Base-by-base conservation (phyloP, 1,140 invertebrate species). In the Telenomus remus region DNA sequence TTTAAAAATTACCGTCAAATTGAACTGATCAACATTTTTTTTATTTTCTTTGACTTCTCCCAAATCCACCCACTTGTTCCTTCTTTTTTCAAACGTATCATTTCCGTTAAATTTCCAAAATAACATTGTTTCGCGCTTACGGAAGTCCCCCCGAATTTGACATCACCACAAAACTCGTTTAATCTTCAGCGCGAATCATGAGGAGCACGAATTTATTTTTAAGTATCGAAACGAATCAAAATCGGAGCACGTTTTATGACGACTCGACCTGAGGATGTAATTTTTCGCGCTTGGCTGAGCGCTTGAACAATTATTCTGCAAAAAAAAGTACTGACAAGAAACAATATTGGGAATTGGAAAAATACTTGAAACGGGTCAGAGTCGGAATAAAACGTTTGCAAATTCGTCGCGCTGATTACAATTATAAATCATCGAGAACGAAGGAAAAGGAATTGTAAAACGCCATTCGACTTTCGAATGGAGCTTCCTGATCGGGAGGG, bases 161-260 rank as follows among this genome's bases (percentile, higher is more conserved):
- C n/a, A n/a, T n/a, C n/a, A n/a, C n/a, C 54, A 69, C 77, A 69
- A 82, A 84, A 83, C 81, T 84, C 78, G 79, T 84, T 82, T 82
- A 84, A 84, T 84, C 78, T 79, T 71, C 71, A n/a, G 39, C 54
- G 66, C 19, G 79, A 81, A 82, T 82, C 81, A 83, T 83, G 75
- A 82, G 80, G 79, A 79, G 74, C 50, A 59, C 51, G 53, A 61
- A 74, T 78, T 12, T 76, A 81, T 79, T 81, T 81, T 78, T 70
- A 81, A 82, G 81, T 82, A 82, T 82, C 81, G 54, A 60, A 60
- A 27, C 27, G 55, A n/a, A n/a, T n/a, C 70, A 56, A 50, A 61
- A 66, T 48, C 61, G 44, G 61, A 65, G 61, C 60, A 59, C 49
- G 48, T 47, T 33, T 46, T 11, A 43, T 46, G 13, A 7, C 11